Conservation (phyloP, 2,797 vertebrate species). For the Erethizon dorsatum region DNA sequence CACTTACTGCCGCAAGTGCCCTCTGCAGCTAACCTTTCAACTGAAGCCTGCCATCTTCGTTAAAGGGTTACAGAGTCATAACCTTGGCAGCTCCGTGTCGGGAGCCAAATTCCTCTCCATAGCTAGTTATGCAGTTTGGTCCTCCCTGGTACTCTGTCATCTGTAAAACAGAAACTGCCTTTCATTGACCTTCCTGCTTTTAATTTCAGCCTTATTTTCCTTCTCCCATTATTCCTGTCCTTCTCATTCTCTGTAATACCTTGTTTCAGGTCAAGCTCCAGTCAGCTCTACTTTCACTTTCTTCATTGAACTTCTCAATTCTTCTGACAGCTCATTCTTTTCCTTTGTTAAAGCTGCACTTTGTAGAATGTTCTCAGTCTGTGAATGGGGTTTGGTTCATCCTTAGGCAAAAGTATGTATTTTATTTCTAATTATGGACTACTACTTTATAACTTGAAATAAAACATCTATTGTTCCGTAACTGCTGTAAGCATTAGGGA, state of each 20-base stretch:
- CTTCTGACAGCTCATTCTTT: conserved; percentile 65
- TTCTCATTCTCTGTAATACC: not conserved
- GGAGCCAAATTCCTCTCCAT: conserved; percentile 34
- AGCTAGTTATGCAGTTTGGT: conserved; percentile 44
- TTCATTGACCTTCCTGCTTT: conserved; percentile 81
- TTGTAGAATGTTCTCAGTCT: conserved; percentile 55
- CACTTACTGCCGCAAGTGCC: conserved; percentile 64
- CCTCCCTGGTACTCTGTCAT: conserved; percentile 56
- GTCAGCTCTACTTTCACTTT: conserved; percentile 53
- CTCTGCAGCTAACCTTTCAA: conserved; percentile 74
- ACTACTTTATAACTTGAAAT: conserved; percentile 24
- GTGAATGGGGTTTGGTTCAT: conserved; percentile 37
- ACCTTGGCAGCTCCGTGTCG: conserved; percentile 28
- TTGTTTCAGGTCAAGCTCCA: conserved; percentile 18
- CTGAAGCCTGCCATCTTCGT: conserved; percentile 60
- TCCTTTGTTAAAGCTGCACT: conserved; percentile 39
- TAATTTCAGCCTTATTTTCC: conserved; percentile 70
- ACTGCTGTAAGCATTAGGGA: not conserved
- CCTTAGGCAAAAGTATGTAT: conserved; percentile 39
- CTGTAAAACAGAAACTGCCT: conserved; percentile 59
- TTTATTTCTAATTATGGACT: conserved; percentile 57
- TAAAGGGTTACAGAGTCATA: conserved; percentile 29
- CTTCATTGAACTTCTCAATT: conserved; percentile 69
- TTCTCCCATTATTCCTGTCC: conserved; percentile 61
- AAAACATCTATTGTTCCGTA: conserved; percentile 8